These are phyloP conservation scores for Ambastaia sidthimunki DNA, from an alignment of 2,797 vertebrate species.

Conservation along the genomic window DNA sequence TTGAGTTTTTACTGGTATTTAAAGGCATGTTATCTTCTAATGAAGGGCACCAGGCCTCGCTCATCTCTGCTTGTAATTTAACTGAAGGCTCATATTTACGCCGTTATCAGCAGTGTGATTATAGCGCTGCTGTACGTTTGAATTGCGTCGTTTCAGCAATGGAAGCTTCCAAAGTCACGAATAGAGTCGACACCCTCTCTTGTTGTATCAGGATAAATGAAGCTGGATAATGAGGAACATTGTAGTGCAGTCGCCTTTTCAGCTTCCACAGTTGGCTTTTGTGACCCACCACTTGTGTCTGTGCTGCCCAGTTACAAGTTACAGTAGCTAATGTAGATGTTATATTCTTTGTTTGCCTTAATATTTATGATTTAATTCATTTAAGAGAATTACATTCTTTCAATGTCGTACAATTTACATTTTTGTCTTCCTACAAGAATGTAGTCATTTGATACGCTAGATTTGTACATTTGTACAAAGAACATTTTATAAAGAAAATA, in stretches of 20 bases:
- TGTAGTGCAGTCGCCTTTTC: conserved; percentile 52
- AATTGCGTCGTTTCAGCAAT: conserved; percentile 50
- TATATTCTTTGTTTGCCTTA: conserved; percentile 2
- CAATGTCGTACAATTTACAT: background rate
- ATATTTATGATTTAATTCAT: background rate
- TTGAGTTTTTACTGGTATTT: conserved; percentile 13
- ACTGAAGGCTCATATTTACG: conserved; percentile 41
- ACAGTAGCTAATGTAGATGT: background rate
- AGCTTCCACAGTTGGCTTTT: conserved; percentile 37
- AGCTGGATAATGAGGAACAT: conserved; percentile 51
- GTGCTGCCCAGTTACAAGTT: background rate
- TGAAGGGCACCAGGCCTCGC: conserved; percentile 30
- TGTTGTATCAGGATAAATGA: conserved; percentile 41
- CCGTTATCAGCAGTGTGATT: conserved; percentile 54
- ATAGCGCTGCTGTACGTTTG: conserved; percentile 44
- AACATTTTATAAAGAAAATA: no score
- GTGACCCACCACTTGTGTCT: background rate
- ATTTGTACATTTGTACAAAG: background rate
- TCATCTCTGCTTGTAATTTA: conserved; percentile 32
- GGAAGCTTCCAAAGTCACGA: conserved; percentile 57
- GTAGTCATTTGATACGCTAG: background rate
- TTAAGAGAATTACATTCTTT: background rate
- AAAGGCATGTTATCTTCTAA: conserved; percentile 21
- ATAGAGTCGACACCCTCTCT: conserved; percentile 57
- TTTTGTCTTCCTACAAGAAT: background rate